Percentiles rank a stretch among this genome's conserved stretches.
These are phyloP conservation scores for Pangasius larnaudii DNA, from an alignment of 2,797 vertebrate genomes.

Conservation along the genomic window DNA sequence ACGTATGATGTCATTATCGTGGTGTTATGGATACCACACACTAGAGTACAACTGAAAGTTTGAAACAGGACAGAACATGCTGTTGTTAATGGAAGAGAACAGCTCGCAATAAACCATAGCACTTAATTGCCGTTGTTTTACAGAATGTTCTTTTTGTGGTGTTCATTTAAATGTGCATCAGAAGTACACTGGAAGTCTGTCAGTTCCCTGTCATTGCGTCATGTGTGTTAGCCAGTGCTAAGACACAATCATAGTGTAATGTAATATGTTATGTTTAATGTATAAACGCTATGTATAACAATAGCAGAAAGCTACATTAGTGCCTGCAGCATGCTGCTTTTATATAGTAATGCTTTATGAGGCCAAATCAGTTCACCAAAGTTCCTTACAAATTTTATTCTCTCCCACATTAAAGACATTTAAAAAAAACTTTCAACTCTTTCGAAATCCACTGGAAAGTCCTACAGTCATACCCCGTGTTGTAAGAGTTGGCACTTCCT, in stretches of 20 bases:
- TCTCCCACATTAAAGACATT: background rate
- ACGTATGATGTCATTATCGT: conserved; percentile 27
- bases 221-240: background rate
- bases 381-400: background rate
- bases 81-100: conserved; percentile 20
- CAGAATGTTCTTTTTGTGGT: conserved; percentile 1
- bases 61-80: conserved; percentile 35
- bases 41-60: conserved; percentile 13
- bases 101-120: background rate
- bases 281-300: background rate
- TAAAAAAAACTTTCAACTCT: background rate
- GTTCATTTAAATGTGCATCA: background rate
- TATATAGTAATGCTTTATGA: background rate
- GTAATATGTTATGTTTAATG: background rate
- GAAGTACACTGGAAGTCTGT: background rate
- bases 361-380: background rate
- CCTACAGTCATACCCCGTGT: background rate
- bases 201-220: background rate
- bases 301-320: background rate
- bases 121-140: conserved; percentile 26
- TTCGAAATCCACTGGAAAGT: background rate
- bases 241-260: background rate
- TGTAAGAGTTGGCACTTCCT: background rate
- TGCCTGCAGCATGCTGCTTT: background rate
- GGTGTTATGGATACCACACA: conserved; percentile 45